phyloP scores from a whole-genome alignment of 1,140 invertebrate genomes.

The Apis dorsata region DNA sequence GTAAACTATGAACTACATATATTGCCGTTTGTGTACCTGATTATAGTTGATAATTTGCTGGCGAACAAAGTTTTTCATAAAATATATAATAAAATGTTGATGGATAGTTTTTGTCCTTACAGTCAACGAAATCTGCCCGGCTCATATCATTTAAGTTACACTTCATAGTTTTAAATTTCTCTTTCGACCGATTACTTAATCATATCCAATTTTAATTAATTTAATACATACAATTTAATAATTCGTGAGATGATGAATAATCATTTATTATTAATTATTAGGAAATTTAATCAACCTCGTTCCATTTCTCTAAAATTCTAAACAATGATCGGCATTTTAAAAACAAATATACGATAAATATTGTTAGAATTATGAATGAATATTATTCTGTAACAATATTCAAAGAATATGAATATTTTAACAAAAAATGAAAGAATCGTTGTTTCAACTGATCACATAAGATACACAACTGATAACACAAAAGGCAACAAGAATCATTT shows the following conservation, averaged over 20 bases:
- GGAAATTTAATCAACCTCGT: not conserved
- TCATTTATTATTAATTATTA: not conserved
- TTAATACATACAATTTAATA: not conserved
- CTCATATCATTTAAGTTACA: not conserved
- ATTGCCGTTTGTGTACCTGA: constrained; percentile 56
- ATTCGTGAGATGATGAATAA: not conserved
- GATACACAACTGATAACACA: not conserved
- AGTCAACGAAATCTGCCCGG: constrained; percentile 17
- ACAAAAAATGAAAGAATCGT: not conserved
- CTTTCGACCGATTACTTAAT: constrained; percentile 2
- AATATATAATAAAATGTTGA: not conserved
- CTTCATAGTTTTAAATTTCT: not conserved
- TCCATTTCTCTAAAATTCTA: not conserved
- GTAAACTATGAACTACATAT: constrained; percentile 8
- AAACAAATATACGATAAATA: not conserved
- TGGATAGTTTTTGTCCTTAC: not conserved
- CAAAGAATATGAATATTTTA: constrained; percentile 21
- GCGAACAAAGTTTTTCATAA: not conserved
- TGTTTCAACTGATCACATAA: not conserved
- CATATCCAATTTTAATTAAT: constrained; percentile 15
- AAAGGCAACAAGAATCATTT: not conserved
- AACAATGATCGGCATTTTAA: constrained; percentile 7
- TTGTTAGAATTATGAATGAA: no score
- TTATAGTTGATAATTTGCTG: constrained; percentile 39
- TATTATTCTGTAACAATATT: not conserved